Evolutionary conservation across 2,888 invertebrate genomes (phyloP), one percentile per base, ranked within the genome.

Genomic region (Lasioglossum leucozonium): DNA sequence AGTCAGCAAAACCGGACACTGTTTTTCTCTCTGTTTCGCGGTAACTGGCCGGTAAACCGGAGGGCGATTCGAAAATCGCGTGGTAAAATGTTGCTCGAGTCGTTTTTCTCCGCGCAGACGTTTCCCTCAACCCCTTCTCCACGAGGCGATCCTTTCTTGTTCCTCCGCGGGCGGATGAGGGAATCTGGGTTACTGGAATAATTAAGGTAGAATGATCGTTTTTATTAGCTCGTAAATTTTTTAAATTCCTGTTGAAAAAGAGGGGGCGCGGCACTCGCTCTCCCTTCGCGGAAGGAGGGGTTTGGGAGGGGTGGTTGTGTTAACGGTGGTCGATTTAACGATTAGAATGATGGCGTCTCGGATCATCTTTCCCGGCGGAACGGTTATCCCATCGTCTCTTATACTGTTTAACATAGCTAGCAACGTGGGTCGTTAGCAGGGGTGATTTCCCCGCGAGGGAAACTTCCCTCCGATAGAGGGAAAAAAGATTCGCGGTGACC

Each of bases 171-270:
- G 67, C 71, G 86, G 44, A 79, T 71, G 77, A 71, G 71, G 67
- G 81, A 84, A 87, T 77, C 84, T 82, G 58, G 84, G 79, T 84
- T 87, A 82, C 47, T 47, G 67, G 79, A 82, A 87, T 87, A 87
- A 87, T 87, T 84, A 87, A 87, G 87, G 79, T 73, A 62, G 78
- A 87, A 87, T 75, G 87, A 87, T 87, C 81, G 84, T 81, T 79
- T 86, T 87, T 87, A 87, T 81, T 87, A 47, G 77, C 47, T 69
- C 87, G 77, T 87, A 84, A 87, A 83, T 73, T 84, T 84, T 77
- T 75, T 77, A 85, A 79, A 71, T 80, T 74, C 65, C 72, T n/a
- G 73, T 37, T 37, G 80, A 85, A 77, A 77, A 67, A 67, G n/a
- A 18, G 10, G 22, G 42, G 40, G n/a, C 30, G 34, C 30, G 34